A percentile compares a stretch with the other conserved stretches of the same genome.
These are phyloP conservation scores for Orthonevra nobilis DNA, from an alignment of 2,888 invertebrate genomes.

Conservation along the genomic window DNA sequence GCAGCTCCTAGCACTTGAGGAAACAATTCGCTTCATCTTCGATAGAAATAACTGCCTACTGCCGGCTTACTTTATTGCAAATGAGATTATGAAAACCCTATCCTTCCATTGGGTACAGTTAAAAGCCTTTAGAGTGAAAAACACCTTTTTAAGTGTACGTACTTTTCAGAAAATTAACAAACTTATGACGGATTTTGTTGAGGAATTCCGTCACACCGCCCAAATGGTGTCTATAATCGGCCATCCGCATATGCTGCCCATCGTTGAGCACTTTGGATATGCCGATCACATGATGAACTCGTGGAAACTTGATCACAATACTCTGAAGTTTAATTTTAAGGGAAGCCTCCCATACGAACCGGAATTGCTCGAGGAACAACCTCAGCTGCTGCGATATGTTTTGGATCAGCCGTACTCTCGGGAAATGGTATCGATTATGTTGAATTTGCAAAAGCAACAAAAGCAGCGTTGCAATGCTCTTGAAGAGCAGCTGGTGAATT, in stretches of 20 bases:
- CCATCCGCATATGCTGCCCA: slow-evolving; percentile 94
- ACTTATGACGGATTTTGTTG: slow-evolving; percentile 92
- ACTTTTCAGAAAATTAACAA: slow-evolving; percentile 88
- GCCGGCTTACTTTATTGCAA: slow-evolving; percentile 96
- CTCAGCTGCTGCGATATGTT: slow-evolving; percentile 91
- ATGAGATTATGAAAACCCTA: slow-evolving; percentile 91
- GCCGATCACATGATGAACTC: slow-evolving; percentile 94
- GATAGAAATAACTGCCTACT: slow-evolving; percentile 94
- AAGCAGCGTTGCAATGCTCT: slow-evolving; percentile 93
- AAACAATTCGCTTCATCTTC: slow-evolving; percentile 93
- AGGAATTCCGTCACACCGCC: slow-evolving; percentile 95
- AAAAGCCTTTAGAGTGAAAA: neutral
- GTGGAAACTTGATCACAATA: slow-evolving; percentile 94
- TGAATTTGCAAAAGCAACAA: slow-evolving; percentile 95
- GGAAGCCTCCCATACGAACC: slow-evolving; percentile 93
- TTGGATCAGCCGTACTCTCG: slow-evolving; percentile 96
- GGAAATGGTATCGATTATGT: slow-evolving; percentile 97
- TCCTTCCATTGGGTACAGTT: slow-evolving; percentile 89
- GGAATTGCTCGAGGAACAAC: slow-evolving; percentile 93
- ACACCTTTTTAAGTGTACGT: slow-evolving; percentile 40
- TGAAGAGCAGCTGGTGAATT: slow-evolving; percentile 95
- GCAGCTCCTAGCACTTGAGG: slow-evolving; percentile 89
- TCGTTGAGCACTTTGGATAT: slow-evolving; percentile 95
- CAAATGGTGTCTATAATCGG: slow-evolving; percentile 98
- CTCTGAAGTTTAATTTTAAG: slow-evolving; percentile 84